These are phyloP conservation scores for Sclerurus mexicanus DNA, from an alignment of 2,113 vertebrate species.

Conservation along the genomic window DNA sequence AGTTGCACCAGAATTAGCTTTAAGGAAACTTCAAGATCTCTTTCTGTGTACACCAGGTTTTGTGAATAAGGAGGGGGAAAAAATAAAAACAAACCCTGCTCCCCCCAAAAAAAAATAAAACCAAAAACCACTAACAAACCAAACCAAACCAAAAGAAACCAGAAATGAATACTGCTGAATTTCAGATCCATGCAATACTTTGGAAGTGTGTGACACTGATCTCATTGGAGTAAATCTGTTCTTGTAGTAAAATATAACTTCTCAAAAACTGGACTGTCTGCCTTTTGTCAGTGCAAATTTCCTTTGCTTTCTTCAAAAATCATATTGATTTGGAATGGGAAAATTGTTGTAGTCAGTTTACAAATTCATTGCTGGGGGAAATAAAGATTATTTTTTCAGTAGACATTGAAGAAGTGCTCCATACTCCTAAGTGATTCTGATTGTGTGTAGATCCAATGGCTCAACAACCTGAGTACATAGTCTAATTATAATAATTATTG, in stretches of 20 bases:
- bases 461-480: not conserved
- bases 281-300: not conserved
- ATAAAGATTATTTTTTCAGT: not conserved
- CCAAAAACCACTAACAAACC: not conserved
- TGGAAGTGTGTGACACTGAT: not conserved
- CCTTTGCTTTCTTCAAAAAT: not conserved
- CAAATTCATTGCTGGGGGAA: not conserved
- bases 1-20: not conserved
- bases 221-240: not conserved
- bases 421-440: not conserved
- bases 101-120: not conserved
- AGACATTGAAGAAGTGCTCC: not conserved
- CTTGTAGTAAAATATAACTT: not conserved
- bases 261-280: not conserved
- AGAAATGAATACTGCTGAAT: not conserved
- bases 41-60: not conserved
- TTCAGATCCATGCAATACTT: not conserved
- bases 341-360: not conserved
- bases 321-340: not conserved
- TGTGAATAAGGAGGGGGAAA: not conserved
- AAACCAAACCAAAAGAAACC: not conserved
- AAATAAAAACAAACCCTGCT: not conserved
- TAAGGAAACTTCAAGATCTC: not conserved
- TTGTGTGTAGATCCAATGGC: not conserved
- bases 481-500: not conserved